These are phyloP conservation scores for Microchrysa polita DNA, from an alignment of 2,888 invertebrate genomes.

Conservation along the genomic window DNA sequence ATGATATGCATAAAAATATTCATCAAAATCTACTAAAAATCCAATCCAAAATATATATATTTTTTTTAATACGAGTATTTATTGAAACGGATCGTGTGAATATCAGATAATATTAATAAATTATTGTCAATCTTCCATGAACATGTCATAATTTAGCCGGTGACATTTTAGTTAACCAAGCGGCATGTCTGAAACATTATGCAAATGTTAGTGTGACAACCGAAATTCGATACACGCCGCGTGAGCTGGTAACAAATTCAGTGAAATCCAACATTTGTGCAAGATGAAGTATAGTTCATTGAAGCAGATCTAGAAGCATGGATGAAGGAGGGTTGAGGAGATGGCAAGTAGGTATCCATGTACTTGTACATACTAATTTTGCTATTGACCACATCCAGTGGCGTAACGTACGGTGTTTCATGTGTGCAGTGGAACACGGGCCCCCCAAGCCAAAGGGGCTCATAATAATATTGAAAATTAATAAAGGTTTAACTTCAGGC, in stretches of 20 bases:
- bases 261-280: neutral
- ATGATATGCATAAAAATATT: neutral
- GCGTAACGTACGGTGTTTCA: no score
- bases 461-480: no score
- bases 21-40: neutral
- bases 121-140: constrained; percentile 1
- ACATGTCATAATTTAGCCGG: constrained; percentile 21
- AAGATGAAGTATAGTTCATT: no score
- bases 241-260: neutral
- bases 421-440: no score
- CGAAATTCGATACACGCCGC: neutral
- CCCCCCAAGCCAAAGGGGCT: no score
- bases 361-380: no score
- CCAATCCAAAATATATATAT: no score
- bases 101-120: constrained; percentile 1
- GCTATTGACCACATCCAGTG: no score
- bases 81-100: constrained; percentile 23
- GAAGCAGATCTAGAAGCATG: no score
- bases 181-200: neutral
- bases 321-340: no score
- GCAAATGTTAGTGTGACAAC: constrained; percentile 3
- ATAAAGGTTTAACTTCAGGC: no score
- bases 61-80: neutral
- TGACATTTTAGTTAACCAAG: neutral
- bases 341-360: no score